A percentile compares a stretch with the other conserved stretches of the same genome.
These are phyloP conservation scores for Bradypodion ventrale DNA, from an alignment of 2,797 vertebrate species.

Conservation along the genomic window DNA sequence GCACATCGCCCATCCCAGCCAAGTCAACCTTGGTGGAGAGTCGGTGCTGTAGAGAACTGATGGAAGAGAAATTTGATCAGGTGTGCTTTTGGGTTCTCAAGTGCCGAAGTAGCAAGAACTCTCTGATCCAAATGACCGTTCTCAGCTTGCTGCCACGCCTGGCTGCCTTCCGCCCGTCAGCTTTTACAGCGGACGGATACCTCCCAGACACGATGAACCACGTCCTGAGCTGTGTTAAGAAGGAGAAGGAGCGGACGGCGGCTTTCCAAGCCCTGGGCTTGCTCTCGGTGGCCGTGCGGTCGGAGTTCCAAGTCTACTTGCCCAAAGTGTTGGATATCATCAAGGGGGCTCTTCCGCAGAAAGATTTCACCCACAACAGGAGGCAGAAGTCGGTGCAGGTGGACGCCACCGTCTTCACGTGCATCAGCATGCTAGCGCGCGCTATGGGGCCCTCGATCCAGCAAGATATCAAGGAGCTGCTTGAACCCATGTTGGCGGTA, in stretches of 20 bases:
- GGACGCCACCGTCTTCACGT: conserved; percentile 97
- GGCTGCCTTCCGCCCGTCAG: conserved; percentile 92
- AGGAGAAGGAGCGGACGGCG: conserved; percentile 94
- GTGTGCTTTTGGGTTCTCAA: conserved; percentile 98
- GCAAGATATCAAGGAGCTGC: conserved; percentile 96
- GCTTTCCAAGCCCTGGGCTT: conserved; percentile 96
- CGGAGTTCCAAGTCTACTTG: conserved; percentile 93
- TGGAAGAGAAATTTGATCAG: conserved; percentile 98
- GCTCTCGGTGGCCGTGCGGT: conserved; percentile 92
- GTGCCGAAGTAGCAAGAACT: conserved; percentile 94
- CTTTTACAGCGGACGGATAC: conserved; percentile 95
- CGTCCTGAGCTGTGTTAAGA: conserved; percentile 92
- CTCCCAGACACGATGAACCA: conserved; percentile 96
- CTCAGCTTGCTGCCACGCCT: conserved; percentile 93
- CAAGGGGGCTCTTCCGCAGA: conserved; percentile 93
- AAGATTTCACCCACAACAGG: conserved; percentile 98
- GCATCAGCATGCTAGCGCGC: conserved; percentile 97
- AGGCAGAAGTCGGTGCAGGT: conserved; percentile 97
- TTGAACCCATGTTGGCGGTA: conserved; percentile 97
- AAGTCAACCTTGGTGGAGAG: conserved; percentile 95
- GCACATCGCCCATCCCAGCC: conserved; percentile 85
- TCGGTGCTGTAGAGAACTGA: conserved; percentile 94
- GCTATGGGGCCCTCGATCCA: conserved; percentile 97
- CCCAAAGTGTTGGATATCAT: conserved; percentile 96
- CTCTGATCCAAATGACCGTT: conserved; percentile 96